Evolutionary conservation across 2,797 vertebrate species (phyloP).

Genomic region (Varecia variegata): DNA sequence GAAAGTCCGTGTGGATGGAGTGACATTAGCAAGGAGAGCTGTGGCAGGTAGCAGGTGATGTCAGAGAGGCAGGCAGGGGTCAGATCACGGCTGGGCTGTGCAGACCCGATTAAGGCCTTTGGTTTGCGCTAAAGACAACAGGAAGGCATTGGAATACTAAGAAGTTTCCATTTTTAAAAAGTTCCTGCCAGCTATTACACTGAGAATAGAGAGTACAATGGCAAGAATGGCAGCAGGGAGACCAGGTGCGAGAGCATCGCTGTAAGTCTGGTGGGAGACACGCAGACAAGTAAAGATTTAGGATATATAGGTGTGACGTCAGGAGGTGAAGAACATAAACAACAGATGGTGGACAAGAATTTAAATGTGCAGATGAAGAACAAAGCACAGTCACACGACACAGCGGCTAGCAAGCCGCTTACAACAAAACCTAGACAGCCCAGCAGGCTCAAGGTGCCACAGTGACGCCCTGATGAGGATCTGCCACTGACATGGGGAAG

Average conservation of each 20-base stretch:
- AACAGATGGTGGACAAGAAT: neutral
- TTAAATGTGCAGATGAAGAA: neutral
- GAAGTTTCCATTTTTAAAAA: neutral
- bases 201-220: neutral
- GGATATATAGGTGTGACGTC: neutral
- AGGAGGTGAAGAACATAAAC: neutral
- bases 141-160: neutral
- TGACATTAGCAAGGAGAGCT: neutral
- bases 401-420: neutral
- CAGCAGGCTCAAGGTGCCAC: neutral
- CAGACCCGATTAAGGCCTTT: neutral
- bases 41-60: neutral
- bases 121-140: neutral
- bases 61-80: neutral
- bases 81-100: neutral
- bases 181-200: neutral
- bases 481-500: no score
- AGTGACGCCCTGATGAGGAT: neutral
- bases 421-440: neutral
- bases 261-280: neutral
- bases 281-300: neutral
- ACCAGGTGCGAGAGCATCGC: neutral
- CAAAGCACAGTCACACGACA: neutral
- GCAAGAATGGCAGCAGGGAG: neutral
- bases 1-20: neutral